Evolutionary conservation across 1,140 invertebrate genomes (phyloP), one percentile per base, ranked within the genome.

Genomic region (Chymomyza costata): DNA sequence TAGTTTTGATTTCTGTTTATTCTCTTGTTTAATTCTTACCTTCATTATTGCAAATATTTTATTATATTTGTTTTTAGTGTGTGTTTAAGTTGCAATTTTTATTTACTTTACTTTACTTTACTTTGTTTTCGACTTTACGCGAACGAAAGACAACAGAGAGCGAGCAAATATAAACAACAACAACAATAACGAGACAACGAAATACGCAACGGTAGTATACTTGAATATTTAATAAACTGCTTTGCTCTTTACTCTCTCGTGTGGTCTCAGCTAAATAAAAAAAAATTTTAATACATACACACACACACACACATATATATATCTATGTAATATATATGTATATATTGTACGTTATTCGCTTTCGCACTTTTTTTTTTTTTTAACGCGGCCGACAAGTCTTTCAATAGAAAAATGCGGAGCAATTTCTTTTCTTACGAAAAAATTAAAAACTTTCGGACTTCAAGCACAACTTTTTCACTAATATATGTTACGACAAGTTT

Each of bases 21-120:
- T 60, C 69, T 56, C 50, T 66, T 71, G 48, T 67, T 58, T 30
- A 65, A 58, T 78, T 78, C 71, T 78, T 78, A 78, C 71, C 71
- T 78, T 78, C 73, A 78, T 71, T 32, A n/a, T 41, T 57, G 46
- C 53, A 59, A 25, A 25, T 8, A 51, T 53, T 80, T 67, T 65
- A 65, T 52, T 47, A 65, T 52, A 35, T 65, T 52, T 31, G 39
- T 51, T 59, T 53, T n/a, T 59, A 45, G 40, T 60, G 59, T 62
- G 61, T 65, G 61, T 53, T 31, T 40, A 28, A 28, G 25, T 6
- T 28, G 5, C 25, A 28, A 6, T 28, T 28, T 10, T 34, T 34
- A 11, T n/a, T 11, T 34, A n/a, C 13, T 6, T 6, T 34, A 34
- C n/a, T 34, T 34, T 34, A 28, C 13, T 34, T 34, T n/a, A 43